Evolutionary conservation across 2,113 vertebrate species (phyloP), one percentile per base, ranked within the genome.

Genomic region (Saguinus imperator): DNA sequence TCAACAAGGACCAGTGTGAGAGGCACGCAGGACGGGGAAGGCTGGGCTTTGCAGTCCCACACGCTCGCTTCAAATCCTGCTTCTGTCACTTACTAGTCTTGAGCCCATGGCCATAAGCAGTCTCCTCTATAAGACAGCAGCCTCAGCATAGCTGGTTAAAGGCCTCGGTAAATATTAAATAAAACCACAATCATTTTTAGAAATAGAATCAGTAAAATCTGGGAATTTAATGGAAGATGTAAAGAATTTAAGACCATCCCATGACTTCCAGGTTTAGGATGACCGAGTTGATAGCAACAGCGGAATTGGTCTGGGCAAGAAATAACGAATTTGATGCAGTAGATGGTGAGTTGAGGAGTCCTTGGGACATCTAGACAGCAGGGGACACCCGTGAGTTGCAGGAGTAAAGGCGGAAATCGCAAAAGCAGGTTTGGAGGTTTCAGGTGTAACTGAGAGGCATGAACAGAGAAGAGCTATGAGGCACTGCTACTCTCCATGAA

Each of bases 391-490:
- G 23, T 37, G 55, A 73, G 45, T 50, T 37, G 76, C 27, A 29
- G 32, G 1, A 82, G 32, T 23, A 70, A 14, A 43, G 10, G 1
- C 13, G n/a, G 70, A 35, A 29, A 57, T 11, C 16, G 10, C 4
- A 3, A 57, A 23, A n/a, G 16, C 11, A n/a, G 18, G 10, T 55
- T 7, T 16, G 29, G 52, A 29, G 16, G 82, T 27, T 50, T 64
- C 68, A 17, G 50, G 35, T 12, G 1, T 18, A 75, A 18, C 21
- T 1, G 29, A 43, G 5, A 4, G 23, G 18, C 0, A 0, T 18
- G 25, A 40, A 61, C 11, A 43, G 94, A 32, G 35, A 82, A 75
- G 58, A 48, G 14, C 57, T 13, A 12, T 32, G 32, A n/a, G 55
- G 43, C 64, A 9, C 5, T 23, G 32, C 10, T 21, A 5, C 18